Conservation (phyloP, 2,113 vertebrate genomes). For the Psephotus haematonotus region DNA sequence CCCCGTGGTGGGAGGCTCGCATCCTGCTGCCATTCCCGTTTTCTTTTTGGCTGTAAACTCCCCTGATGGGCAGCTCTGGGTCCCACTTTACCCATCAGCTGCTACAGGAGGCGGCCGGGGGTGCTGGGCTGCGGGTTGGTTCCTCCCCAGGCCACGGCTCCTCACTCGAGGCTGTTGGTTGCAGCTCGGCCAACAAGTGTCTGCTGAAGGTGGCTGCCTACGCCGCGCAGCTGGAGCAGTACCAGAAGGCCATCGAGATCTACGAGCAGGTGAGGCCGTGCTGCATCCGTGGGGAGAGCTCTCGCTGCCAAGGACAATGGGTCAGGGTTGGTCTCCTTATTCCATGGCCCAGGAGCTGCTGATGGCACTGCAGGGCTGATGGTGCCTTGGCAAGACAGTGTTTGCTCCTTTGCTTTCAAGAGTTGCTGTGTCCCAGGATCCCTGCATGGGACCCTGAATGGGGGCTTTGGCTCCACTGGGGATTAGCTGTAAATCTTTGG, state of each 20-base stretch:
- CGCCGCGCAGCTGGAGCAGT: slow-evolving; percentile 94
- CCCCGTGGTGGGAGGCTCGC: not conserved
- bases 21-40: not conserved
- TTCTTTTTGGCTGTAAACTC: not conserved
- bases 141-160: not conserved
- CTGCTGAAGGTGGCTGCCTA: slow-evolving; percentile 96
- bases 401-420: not conserved
- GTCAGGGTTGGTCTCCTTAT: fast-evolving
- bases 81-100: fast-evolving
- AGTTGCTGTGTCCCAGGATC: not conserved
- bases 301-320: not conserved
- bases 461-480: not conserved
- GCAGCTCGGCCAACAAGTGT: slow-evolving; percentile 96
- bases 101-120: not conserved
- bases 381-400: fast-evolving
- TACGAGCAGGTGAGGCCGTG: slow-evolving; percentile 89
- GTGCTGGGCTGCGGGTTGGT: fast-evolving
- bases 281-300: not conserved
- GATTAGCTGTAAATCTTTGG: not conserved
- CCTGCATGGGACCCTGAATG: not conserved
- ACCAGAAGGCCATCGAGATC: slow-evolving; percentile 95
- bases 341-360: not conserved
- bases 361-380: not conserved
- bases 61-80: not conserved
- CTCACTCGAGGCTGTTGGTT: not conserved